phyloP scores from a whole-genome alignment of 2,888 invertebrate species.

The Lamproptera curius region DNA sequence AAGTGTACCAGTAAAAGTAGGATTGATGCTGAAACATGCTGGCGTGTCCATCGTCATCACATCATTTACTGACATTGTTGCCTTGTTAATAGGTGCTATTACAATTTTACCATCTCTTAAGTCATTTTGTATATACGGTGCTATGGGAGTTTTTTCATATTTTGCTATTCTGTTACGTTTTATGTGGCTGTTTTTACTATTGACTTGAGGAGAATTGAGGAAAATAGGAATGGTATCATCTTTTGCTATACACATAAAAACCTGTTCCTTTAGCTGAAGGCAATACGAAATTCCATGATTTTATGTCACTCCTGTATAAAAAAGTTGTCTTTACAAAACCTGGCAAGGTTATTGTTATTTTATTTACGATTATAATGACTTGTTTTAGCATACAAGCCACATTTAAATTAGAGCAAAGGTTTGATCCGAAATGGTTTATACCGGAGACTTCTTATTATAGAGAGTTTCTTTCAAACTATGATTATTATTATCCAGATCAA shows the following conservation, averaged over 20 bases:
- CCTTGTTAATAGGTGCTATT: slow-evolving; percentile 87
- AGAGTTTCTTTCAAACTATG: slow-evolving; percentile 76
- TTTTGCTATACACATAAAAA: slow-evolving; percentile 82
- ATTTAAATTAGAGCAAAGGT: slow-evolving; percentile 84
- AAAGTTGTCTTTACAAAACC: slow-evolving; percentile 81
- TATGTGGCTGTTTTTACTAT: slow-evolving; percentile 87
- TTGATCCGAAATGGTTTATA: slow-evolving; percentile 89
- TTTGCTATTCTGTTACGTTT: slow-evolving; percentile 87
- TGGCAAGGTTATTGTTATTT: slow-evolving; percentile 81
- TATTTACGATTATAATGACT: slow-evolving; percentile 78
- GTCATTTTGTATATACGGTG: slow-evolving; percentile 90
- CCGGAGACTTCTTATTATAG: slow-evolving; percentile 83
- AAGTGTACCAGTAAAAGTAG: slow-evolving; percentile 81
- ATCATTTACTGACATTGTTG: slow-evolving; percentile 88
- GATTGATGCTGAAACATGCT: slow-evolving; percentile 85
- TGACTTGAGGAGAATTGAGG: slow-evolving; percentile 81
- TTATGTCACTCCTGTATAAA: slow-evolving; percentile 80
- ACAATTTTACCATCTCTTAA: slow-evolving; percentile 89
- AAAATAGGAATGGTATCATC: slow-evolving; percentile 81
- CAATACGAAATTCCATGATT: slow-evolving; percentile 76
- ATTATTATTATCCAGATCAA: slow-evolving; percentile 80
- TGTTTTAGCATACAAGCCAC: slow-evolving; percentile 81
- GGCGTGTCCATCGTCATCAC: slow-evolving; percentile 91
- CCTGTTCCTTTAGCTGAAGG: slow-evolving; percentile 73
- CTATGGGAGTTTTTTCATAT: slow-evolving; percentile 87